Evolutionary conservation across 2,888 invertebrate genomes (phyloP).

Genomic region (Autographa gamma): DNA sequence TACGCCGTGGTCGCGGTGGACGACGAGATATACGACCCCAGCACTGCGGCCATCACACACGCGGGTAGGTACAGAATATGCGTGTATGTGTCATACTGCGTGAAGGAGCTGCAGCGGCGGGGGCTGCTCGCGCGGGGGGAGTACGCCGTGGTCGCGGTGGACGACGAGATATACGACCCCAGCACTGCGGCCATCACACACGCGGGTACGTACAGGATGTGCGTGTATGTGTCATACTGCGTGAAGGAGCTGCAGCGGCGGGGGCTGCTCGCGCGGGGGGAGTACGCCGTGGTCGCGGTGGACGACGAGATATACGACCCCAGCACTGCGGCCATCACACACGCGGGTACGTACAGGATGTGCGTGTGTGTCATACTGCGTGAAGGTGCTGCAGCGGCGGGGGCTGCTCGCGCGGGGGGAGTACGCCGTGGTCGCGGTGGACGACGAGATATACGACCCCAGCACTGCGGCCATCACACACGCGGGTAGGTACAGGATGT

Average conservation of each 20-base stretch:
- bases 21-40: conserved; percentile 94
- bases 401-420: conserved; percentile 93
- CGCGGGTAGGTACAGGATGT: conserved; percentile 66
- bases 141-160: conserved; percentile 96
- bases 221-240: too few species aligned
- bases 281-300: conserved; percentile 96
- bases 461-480: conserved; percentile 80
- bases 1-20: conserved; percentile 97
- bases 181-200: conserved; percentile 80
- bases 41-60: conserved; percentile 79
- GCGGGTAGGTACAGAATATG: conserved; percentile 66
- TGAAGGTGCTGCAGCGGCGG: conserved; percentile 93
- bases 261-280: conserved; percentile 88
- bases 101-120: too few species aligned
- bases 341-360: conserved; percentile 68
- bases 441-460: conserved; percentile 95
- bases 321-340: conserved; percentile 78
- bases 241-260: too few species aligned
- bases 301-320: conserved; percentile 96
- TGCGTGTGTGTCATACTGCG: conserved; percentile 88
- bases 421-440: conserved; percentile 96
- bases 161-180: conserved; percentile 95
- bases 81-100: too few species aligned
- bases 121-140: conserved; percentile 90
- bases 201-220: conserved; percentile 66